Evolutionary conservation across 2,888 invertebrate species (phyloP).

Genomic region (Falcaria lacertinaria): DNA sequence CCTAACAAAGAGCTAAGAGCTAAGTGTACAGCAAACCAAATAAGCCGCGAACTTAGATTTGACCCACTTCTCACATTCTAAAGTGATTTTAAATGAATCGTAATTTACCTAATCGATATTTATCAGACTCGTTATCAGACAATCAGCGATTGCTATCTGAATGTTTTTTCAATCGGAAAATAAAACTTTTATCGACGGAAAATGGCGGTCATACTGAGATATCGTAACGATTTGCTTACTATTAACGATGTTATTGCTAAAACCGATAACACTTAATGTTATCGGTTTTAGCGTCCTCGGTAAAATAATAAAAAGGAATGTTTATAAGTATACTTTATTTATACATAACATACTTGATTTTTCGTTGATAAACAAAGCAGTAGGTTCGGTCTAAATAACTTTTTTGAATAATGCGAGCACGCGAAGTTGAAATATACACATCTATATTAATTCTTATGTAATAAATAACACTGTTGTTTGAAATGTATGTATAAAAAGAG

Average conservation of each 20-base stretch:
- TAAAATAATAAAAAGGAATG: no score
- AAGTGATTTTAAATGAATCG: slow-evolving; percentile 1
- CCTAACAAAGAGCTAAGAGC: slow-evolving; percentile 29
- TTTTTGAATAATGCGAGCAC: no score
- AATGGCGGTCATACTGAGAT: not conserved
- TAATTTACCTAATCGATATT: slow-evolving; percentile 1
- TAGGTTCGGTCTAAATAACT: no score
- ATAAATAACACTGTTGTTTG: no score
- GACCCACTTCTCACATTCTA: slow-evolving; percentile 4
- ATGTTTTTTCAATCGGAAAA: not conserved
- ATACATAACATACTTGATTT: no score
- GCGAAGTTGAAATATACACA: no score
- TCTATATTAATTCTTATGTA: no score
- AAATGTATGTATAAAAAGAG: no score
- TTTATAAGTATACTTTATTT: no score
- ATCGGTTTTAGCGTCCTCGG: no score
- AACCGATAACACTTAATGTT: no score
- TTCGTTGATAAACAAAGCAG: no score
- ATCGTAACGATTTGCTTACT: not conserved
- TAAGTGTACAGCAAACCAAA: slow-evolving; percentile 7
- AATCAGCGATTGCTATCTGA: not conserved
- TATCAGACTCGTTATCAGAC: not conserved
- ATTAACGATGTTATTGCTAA: not conserved
- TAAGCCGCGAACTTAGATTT: slow-evolving; percentile 1
- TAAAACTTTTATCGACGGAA: not conserved